These are phyloP conservation scores for Dromaius novaehollandiae DNA, from an alignment of 2,113 vertebrate genomes.

Conservation along the genomic window DNA sequence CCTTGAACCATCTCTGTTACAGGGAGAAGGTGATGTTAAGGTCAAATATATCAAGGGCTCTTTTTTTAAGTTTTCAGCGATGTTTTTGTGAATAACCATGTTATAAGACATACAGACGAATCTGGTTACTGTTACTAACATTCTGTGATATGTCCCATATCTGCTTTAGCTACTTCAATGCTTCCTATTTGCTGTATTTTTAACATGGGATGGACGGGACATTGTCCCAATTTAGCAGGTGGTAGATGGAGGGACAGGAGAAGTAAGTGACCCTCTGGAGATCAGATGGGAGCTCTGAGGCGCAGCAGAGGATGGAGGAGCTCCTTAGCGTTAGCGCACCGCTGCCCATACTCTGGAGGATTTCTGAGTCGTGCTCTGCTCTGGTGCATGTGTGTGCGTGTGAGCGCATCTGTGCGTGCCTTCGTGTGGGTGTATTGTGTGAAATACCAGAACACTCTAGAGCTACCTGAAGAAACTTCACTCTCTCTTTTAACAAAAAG, in stretches of 20 bases:
- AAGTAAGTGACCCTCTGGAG: background rate
- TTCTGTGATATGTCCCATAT: accelerated
- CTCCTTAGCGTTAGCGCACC: background rate
- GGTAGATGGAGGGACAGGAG: background rate
- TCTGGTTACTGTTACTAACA: background rate
- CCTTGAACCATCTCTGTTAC: background rate
- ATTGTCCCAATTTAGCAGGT: background rate
- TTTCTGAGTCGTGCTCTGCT: accelerated
- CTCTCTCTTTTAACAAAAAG: background rate
- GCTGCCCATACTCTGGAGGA: background rate
- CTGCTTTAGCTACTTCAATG: background rate
- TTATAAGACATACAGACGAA: background rate
- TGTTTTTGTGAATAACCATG: background rate
- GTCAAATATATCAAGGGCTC: background rate
- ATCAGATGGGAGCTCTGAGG: background rate
- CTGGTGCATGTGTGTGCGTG: accelerated
- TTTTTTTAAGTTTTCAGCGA: background rate
- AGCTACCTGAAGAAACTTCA: slow-evolving; percentile 41
- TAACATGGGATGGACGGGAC: background rate
- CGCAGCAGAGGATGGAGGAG: background rate
- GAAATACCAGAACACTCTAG: slow-evolving; percentile 8
- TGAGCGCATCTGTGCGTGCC: background rate
- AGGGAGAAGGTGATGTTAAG: background rate
- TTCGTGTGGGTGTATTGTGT: background rate
- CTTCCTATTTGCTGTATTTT: background rate